Conservation (phyloP, 2,888 invertebrate species). For the Heliconius hortense region DNA sequence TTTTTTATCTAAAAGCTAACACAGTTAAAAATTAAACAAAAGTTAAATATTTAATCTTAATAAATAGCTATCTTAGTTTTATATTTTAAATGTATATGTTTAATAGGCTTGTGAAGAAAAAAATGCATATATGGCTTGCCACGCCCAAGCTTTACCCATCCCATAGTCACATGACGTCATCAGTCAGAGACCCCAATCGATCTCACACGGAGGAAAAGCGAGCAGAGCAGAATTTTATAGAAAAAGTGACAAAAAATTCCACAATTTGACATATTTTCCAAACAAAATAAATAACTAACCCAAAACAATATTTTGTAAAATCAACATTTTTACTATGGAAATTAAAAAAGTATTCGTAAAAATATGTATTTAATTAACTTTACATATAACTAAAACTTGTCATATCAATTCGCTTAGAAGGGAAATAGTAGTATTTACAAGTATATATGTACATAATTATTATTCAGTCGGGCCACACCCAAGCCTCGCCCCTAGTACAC, state of each 20-base stretch:
- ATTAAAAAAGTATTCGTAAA: no score
- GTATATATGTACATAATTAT: background rate
- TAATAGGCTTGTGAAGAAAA: no score
- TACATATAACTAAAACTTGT: background rate
- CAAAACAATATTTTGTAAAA: background rate
- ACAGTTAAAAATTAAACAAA: no score
- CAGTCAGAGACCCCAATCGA: background rate
- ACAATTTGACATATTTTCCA: background rate
- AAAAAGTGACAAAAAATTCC: background rate
- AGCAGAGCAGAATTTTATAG: background rate
- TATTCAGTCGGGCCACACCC: slow-evolving; percentile 3
- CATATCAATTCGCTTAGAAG: background rate
- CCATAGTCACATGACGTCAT: background rate
- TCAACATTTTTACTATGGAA: background rate
- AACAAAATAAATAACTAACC: background rate
- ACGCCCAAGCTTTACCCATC: background rate
- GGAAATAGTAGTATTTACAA: background rate
- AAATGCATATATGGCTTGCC: background rate
- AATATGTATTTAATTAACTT: background rate
- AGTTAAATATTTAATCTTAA: background rate
- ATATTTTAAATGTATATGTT: no score
- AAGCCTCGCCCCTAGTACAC: background rate
- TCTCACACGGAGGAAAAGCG: background rate
- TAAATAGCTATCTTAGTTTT: background rate
- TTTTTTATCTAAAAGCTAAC: no score